A percentile compares a stretch with the other conserved stretches of the same genome.
Evolutionary conservation across 2,888 invertebrate species (phyloP).

Genomic region (Baccha elongata): DNA sequence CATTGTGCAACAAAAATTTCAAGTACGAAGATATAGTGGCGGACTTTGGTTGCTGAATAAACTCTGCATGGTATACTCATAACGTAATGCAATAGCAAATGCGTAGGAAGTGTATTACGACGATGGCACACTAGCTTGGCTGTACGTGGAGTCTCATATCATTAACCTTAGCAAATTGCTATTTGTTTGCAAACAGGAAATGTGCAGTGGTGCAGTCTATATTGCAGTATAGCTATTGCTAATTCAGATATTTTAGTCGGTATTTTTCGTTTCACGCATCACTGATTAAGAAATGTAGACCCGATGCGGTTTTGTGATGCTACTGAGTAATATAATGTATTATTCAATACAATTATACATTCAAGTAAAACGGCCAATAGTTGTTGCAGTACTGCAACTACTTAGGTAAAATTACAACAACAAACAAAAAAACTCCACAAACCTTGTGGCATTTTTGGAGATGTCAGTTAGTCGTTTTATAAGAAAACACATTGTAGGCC

Average conservation of each 20-base stretch:
- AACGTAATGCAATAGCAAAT: constrained; percentile 56
- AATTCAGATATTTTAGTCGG: constrained; percentile 49
- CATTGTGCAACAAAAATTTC: constrained; percentile 28
- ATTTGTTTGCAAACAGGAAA: constrained; percentile 67
- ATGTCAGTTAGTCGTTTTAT: too few species aligned
- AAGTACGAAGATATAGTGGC: constrained; percentile 37
- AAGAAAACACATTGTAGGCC: too few species aligned
- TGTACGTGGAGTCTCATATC: constrained; percentile 59
- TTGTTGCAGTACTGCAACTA: too few species aligned
- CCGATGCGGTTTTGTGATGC: constrained; percentile 29
- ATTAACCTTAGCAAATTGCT: constrained; percentile 71
- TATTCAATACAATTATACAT: too few species aligned
- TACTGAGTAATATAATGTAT: constrained; percentile 20
- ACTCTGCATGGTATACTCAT: constrained; percentile 19
- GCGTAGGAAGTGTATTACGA: constrained; percentile 59
- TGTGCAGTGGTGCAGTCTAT: constrained; percentile 53
- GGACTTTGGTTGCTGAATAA: constrained; percentile 35
- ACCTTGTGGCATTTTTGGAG: too few species aligned
- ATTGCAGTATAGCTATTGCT: constrained; percentile 39
- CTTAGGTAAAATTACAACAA: too few species aligned
- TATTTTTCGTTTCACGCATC: constrained; percentile 26
- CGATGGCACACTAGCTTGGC: constrained; percentile 8
- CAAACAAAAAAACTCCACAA: too few species aligned
- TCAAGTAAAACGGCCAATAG: too few species aligned
- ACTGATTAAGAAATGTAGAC: constrained; percentile 54